These are phyloP conservation scores for Stegophylla sp. DNA, from an alignment of 2,888 invertebrate genomes.

Conservation along the genomic window DNA sequence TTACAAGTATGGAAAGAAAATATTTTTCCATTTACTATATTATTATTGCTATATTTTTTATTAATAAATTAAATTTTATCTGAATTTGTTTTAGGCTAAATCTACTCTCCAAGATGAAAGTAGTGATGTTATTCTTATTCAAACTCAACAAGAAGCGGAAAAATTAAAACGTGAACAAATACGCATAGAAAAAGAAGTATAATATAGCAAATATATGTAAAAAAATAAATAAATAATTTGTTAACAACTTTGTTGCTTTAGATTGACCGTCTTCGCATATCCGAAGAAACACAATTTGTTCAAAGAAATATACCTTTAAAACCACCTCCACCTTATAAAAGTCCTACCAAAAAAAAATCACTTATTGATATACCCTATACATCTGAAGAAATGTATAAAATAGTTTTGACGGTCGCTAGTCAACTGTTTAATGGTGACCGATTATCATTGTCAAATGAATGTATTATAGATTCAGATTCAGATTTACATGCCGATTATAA, in stretches of 20 bases:
- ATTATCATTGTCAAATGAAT: slow-evolving; percentile 4
- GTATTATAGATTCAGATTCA: slow-evolving; percentile 16
- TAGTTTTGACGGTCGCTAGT: slow-evolving; percentile 22
- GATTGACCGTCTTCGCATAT: slow-evolving; percentile 34
- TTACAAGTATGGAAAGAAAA: too few relatives aligned
- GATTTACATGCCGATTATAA: slow-evolving; percentile 14
- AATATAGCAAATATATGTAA: not conserved
- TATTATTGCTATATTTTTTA: not conserved
- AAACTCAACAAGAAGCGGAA: slow-evolving; percentile 42
- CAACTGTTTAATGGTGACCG: slow-evolving; percentile 23
- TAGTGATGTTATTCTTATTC: slow-evolving; percentile 3
- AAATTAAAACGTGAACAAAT: slow-evolving; percentile 45
- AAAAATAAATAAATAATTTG: not conserved
- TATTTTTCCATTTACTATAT: not conserved
- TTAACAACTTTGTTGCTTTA: slow-evolving; percentile 19
- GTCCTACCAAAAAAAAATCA: slow-evolving; percentile 34
- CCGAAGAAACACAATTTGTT: slow-evolving; percentile 25
- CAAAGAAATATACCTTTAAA: slow-evolving; percentile 41
- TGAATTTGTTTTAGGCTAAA: slow-evolving; percentile 6
- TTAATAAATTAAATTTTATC: not conserved
- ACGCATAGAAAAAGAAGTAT: slow-evolving; percentile 49
- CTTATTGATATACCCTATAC: slow-evolving; percentile 8
- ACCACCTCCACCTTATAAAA: slow-evolving; percentile 51
- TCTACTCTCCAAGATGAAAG: not conserved
- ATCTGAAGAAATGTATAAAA: slow-evolving; percentile 14